Conservation (phyloP, 2,113 vertebrate genomes). For the Oncorhynchus gorbuscha region DNA sequence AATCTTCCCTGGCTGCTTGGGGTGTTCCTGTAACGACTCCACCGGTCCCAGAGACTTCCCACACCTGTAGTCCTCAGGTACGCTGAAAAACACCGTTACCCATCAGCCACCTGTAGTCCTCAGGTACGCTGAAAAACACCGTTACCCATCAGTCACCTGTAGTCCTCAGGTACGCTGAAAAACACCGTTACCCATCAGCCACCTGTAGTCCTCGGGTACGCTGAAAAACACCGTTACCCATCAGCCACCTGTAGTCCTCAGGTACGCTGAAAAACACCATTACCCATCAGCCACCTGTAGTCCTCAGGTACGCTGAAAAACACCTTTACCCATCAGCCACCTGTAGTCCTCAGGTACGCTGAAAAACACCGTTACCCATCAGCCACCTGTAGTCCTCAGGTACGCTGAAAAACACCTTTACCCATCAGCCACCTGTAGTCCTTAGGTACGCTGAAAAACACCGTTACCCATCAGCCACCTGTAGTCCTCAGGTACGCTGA, state of each 20-base stretch:
- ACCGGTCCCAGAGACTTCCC: constrained; percentile 92
- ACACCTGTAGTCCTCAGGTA: constrained; percentile 90
- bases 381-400: too few relatives aligned
- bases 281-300: too few relatives aligned
- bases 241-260: too few relatives aligned
- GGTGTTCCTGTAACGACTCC: constrained; percentile 91
- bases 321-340: too few relatives aligned
- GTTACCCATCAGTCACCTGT: too few relatives aligned
- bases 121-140: too few relatives aligned
- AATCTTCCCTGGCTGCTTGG: constrained; percentile 71
- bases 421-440: too few relatives aligned
- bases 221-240: too few relatives aligned
- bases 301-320: constrained; percentile 8
- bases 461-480: too few relatives aligned
- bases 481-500: too few relatives aligned
- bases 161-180: constrained; percentile 8
- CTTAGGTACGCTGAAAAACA: constrained; percentile 8
- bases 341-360: constrained; percentile 7
- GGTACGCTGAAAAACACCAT: constrained; percentile 6
- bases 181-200: too few relatives aligned
- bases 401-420: constrained; percentile 5
- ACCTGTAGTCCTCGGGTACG: too few relatives aligned
- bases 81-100: constrained; percentile 60
- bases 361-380: not conserved
- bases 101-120: constrained; percentile 17